A percentile compares a stretch with the other conserved stretches of the same genome.
Conservation (phyloP, 2,113 vertebrate genomes). For the Oriolus oriolus region DNA sequence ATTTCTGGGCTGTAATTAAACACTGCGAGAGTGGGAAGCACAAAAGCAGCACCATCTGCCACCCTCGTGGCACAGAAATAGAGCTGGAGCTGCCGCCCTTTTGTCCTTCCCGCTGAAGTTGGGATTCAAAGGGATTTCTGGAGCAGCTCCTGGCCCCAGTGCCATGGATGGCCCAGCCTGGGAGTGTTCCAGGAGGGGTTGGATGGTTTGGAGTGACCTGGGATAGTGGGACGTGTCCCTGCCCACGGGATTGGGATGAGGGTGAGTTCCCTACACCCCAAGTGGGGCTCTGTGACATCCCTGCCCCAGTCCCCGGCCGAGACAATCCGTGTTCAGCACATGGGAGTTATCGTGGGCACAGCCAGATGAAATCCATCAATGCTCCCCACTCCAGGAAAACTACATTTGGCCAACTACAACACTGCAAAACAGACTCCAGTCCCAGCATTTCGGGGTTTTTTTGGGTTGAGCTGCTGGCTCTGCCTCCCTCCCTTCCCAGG, state of each 20-base stretch:
- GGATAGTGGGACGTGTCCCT: not conserved
- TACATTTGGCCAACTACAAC: not conserved
- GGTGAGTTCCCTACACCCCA: accelerated
- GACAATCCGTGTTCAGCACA: not conserved
- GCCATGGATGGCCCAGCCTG: accelerated
- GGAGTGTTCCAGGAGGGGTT: accelerated
- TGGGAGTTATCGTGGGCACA: not conserved
- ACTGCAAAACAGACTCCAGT: not conserved
- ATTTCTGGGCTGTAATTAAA: slow-evolving; percentile 50
- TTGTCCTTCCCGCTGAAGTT: not conserved
- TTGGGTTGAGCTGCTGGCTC: not conserved
- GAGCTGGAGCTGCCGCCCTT: not conserved
- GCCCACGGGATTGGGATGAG: accelerated
- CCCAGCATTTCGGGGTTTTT: not conserved
- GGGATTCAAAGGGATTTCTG: not conserved
- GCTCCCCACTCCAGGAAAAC: not conserved
- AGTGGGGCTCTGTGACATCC: not conserved
- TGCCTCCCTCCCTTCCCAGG: not conserved
- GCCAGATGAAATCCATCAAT: not conserved
- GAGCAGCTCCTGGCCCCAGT: not conserved
- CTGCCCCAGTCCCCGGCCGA: not conserved
- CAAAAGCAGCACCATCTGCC: slow-evolving; percentile 41
- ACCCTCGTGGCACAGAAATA: not conserved
- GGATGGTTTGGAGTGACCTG: accelerated
- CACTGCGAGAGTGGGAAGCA: slow-evolving; percentile 4